Base-by-base conservation (phyloP, 2,113 vertebrate species). In the Desmodus rotundus region DNA sequence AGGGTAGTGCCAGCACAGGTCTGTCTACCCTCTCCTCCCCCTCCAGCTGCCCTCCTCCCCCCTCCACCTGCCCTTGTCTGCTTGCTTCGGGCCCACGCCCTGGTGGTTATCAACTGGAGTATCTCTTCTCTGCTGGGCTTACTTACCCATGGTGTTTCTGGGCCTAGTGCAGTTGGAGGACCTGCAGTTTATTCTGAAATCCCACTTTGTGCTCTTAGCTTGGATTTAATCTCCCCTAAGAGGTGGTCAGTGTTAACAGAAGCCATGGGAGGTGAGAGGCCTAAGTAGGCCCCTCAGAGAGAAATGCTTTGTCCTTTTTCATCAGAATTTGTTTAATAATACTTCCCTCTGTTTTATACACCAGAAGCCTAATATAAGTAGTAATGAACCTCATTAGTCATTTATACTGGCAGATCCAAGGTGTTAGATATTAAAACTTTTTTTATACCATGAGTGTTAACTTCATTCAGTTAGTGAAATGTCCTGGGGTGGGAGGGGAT, bases 11-110 rank as follows among this genome's bases (percentile, higher is more conserved):
- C 3, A 5, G 12, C 2, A 5, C 17, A 22, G 78, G 76, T 52
- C 19, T 26, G 1, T 33, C n/a, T 3, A 0, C 13, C 28, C 16
- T 10, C 5, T 17, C 1, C 12, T 0, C 19, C n/a, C 54, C 26
- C 54, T 73, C 41, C 31, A 47, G 72, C 24, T 7, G 17, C 54
- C n/a, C n/a, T n/a, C n/a, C n/a, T n/a, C n/a, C n/a, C n/a, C n/a
- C n/a, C n/a, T n/a, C n/a, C n/a, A n/a, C n/a, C n/a, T n/a, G n/a
- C n/a, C 50, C 41, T 50, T 4, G 1, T 41, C n/a, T 17, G 31
- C 31, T 20, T 10, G 3, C n/a, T 7, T 16, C 36, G 58, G 24
- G 24, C 24, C 22, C 38, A 4, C 4, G 14, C 22, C 3, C 26
- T 52, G 7, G 47, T 52, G 26, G 26, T 22, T 56, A 20, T 50